Conservation (phyloP, 2,888 invertebrate genomes). For the Balanococcus diminutus region DNA sequence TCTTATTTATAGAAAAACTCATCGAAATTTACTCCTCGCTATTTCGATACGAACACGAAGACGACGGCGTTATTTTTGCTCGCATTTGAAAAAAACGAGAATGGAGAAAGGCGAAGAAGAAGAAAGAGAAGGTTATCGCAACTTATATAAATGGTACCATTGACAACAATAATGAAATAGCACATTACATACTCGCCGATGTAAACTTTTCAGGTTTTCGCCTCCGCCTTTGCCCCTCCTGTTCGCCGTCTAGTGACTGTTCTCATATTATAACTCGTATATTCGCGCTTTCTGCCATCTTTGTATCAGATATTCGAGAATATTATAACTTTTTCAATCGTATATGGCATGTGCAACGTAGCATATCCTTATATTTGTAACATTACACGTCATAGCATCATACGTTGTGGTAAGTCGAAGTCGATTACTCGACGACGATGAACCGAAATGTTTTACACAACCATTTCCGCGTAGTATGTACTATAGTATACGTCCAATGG, state of each 20-base stretch:
- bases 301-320: not conserved
- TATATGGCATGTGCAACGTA: constrained; percentile 3
- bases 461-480: not conserved
- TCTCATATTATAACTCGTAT: too few relatives aligned
- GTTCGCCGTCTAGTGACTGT: too few relatives aligned
- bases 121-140: not conserved
- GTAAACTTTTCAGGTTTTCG: not conserved
- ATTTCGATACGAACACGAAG: not conserved
- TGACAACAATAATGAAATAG: not conserved
- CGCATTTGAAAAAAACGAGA: not conserved
- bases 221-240: not conserved
- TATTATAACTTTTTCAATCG: constrained; percentile 4
- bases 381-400: not conserved
- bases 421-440: too few relatives aligned
- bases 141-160: not conserved
- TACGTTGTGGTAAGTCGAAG: not conserved
- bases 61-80: not conserved
- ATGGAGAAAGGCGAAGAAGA: not conserved
- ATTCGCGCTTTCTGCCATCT: not conserved
- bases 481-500: not conserved
- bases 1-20: not conserved
- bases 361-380: not conserved
- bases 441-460: not conserved
- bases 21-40: not conserved
- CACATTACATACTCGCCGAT: not conserved